Evolutionary conservation across 2,113 vertebrate genomes (phyloP).

Genomic region (Phyllopteryx taeniolatus): DNA sequence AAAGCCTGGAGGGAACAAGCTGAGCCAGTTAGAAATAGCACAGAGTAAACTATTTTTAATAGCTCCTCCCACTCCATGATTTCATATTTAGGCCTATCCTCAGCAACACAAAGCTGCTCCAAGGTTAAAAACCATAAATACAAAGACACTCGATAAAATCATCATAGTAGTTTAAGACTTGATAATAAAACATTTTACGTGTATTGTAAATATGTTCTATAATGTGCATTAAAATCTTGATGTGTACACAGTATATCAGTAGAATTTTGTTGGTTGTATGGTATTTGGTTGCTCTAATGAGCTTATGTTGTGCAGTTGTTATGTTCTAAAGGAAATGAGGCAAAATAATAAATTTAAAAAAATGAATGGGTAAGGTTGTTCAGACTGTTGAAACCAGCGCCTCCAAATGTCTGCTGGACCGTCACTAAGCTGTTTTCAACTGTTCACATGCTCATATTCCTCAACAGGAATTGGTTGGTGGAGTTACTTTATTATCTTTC

Average conservation of each 20-base stretch:
- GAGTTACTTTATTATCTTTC: not conserved
- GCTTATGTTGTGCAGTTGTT: not conserved
- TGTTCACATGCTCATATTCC: not conserved
- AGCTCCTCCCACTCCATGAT: constrained; percentile 54
- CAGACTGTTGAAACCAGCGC: not conserved
- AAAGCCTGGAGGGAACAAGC: constrained; percentile 52
- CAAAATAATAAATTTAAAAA: too few relatives aligned
- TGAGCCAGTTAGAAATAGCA: constrained; percentile 62
- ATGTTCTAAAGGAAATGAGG: not conserved
- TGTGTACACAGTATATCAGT: not conserved
- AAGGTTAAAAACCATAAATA: constrained; percentile 66
- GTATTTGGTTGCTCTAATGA: not conserved
- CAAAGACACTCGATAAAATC: constrained; percentile 51
- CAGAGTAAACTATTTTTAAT: constrained; percentile 70
- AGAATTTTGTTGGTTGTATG: not conserved
- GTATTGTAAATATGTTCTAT: not conserved
- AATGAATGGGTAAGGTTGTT: not conserved
- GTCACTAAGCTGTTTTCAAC: not conserved
- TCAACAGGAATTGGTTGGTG: not conserved
- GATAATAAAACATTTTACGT: constrained; percentile 27
- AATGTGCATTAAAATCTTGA: not conserved
- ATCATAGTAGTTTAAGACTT: constrained; percentile 37
- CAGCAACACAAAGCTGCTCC: constrained; percentile 43
- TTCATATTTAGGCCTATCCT: constrained; percentile 44
- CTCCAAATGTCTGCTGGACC: not conserved